Evolutionary conservation across 2,797 vertebrate species (phyloP).

Genomic region (Peromyscus aztecus): DNA sequence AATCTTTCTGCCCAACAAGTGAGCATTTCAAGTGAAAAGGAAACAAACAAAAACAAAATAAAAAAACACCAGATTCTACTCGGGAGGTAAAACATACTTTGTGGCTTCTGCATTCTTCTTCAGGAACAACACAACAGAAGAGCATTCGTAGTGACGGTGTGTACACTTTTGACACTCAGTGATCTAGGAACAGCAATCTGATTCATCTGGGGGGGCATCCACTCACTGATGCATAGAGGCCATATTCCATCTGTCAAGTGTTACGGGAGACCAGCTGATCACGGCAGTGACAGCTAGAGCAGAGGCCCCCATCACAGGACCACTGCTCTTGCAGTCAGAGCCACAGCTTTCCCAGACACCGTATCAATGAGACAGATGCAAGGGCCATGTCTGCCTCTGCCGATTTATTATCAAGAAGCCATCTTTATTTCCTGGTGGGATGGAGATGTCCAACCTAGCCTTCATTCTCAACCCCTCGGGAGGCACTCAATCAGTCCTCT

Average conservation of each 20-base stretch:
- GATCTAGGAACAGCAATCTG: background rate
- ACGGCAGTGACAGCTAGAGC: background rate
- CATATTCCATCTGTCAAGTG: background rate
- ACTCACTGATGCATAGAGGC: background rate
- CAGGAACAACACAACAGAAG: background rate
- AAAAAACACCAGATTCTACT: constrained; percentile 33
- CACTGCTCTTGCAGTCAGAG: background rate
- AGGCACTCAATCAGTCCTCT: background rate
- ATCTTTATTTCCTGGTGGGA: background rate
- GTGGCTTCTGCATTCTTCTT: background rate
- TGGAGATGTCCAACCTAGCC: background rate
- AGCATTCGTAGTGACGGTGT: background rate
- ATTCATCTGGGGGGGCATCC: background rate
- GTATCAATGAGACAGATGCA: background rate
- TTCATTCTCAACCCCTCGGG: background rate
- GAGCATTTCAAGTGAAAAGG: constrained; percentile 34
- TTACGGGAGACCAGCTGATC: background rate
- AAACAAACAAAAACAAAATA: background rate
- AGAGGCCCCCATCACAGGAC: background rate
- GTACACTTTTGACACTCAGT: background rate
- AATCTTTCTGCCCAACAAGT: constrained; percentile 39
- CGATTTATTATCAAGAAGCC: background rate
- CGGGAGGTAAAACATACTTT: background rate
- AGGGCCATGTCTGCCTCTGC: background rate
- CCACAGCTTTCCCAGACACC: background rate